Conservation (phyloP, 2,797 vertebrate species). For the Cryptoblepharus egeriae region DNA sequence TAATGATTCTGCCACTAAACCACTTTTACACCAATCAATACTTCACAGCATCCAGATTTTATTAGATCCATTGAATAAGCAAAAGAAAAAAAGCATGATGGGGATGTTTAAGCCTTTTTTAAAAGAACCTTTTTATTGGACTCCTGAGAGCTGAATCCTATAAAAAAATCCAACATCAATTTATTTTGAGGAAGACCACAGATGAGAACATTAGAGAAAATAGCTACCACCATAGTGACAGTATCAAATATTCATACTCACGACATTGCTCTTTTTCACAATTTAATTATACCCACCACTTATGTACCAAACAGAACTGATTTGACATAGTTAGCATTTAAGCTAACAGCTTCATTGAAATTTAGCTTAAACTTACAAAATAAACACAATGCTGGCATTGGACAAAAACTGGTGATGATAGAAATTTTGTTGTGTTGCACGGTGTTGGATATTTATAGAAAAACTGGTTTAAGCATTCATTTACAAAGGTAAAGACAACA, state of each 20-base stretch:
- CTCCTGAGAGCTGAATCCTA: not conserved
- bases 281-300: not conserved
- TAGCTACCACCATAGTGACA: not conserved
- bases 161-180: not conserved
- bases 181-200: slow-evolving; percentile 9
- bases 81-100: slow-evolving; percentile 33
- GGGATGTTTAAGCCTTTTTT: not conserved
- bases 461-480: not conserved
- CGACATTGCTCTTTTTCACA: not conserved
- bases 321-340: not conserved
- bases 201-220: not conserved
- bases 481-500: not conserved
- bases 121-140: slow-evolving; percentile 16
- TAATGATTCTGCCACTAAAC: slow-evolving; percentile 76
- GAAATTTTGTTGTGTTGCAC: not conserved
- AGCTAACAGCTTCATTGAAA: not conserved
- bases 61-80: slow-evolving; percentile 64
- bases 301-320: not conserved
- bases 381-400: no score
- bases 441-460: not conserved
- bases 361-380: not conserved
- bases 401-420: no score
- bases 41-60: slow-evolving; percentile 70
- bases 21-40: slow-evolving; percentile 74
- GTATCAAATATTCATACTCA: not conserved